phyloP scores from a whole-genome alignment of 2,113 vertebrate species.

The Campylorhamphus procurvoides region DNA sequence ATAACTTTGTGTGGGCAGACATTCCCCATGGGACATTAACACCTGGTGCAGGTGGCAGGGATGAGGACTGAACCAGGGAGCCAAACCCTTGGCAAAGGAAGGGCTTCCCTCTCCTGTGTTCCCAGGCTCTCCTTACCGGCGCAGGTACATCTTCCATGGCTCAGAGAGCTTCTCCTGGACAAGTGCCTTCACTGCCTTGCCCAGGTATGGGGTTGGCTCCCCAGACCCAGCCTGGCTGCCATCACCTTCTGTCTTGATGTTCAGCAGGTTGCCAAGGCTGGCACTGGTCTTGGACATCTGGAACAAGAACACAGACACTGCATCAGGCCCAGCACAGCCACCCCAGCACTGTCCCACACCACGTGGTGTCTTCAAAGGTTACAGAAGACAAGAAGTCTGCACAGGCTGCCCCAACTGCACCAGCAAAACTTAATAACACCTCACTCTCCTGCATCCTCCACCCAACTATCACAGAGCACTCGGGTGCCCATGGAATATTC shows the following conservation, averaged over 20 bases:
- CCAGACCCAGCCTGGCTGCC: conserved; percentile 73
- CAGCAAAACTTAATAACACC: background rate
- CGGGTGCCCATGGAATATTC: background rate
- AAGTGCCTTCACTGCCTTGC: conserved; percentile 87
- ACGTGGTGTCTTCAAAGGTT: background rate
- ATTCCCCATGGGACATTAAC: background rate
- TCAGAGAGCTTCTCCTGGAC: conserved; percentile 85
- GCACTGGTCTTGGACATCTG: conserved; percentile 90
- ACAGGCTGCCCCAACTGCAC: background rate
- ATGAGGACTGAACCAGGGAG: background rate
- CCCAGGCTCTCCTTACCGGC: conserved; percentile 79
- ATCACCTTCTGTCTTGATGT: conserved; percentile 88
- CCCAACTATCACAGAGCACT: background rate
- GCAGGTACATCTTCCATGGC: conserved; percentile 95
- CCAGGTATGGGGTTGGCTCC: conserved; percentile 86
- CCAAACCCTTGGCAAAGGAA: background rate
- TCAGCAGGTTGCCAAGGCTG: conserved; percentile 85
- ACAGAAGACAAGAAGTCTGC: background rate
- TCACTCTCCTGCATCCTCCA: background rate
- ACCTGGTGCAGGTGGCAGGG: background rate
- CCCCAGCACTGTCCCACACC: background rate
- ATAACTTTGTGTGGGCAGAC: background rate
- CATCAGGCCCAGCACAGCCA: background rate
- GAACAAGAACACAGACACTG: conserved; percentile 30
- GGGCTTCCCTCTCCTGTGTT: background rate